These are phyloP conservation scores for Drosophila fulvimacula DNA, from an alignment of 2,888 invertebrate genomes.

Conservation along the genomic window DNA sequence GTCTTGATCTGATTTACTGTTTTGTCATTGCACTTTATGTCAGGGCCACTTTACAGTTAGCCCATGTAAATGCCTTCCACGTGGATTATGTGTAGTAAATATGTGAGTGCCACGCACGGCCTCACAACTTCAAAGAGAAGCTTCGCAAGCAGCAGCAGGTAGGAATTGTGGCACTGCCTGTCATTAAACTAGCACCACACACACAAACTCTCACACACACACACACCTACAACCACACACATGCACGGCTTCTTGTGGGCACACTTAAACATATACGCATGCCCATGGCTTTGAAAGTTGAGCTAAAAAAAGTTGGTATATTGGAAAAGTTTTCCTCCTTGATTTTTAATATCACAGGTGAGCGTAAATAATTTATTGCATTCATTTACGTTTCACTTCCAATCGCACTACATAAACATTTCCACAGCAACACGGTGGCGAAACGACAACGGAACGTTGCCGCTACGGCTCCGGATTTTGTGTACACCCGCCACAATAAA, in stretches of 20 bases:
- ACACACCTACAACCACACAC: neutral
- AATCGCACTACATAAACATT: conserved; percentile 75
- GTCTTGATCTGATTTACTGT: neutral
- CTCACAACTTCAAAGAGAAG: conserved; percentile 67
- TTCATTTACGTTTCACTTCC: conserved; percentile 81
- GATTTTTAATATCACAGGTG: conserved; percentile 83
- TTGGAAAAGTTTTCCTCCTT: conserved; percentile 81
- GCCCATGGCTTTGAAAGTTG: conserved; percentile 63
- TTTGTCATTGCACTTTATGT: conserved; percentile 16
- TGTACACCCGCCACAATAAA: conserved; percentile 66
- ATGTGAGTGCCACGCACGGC: conserved; percentile 35
- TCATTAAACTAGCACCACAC: conserved; percentile 62
- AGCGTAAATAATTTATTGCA: conserved; percentile 82
- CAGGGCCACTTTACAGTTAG: conserved; percentile 20
- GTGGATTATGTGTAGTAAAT: conserved; percentile 48
- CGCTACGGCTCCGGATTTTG: conserved; percentile 55
- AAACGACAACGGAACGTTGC: conserved; percentile 14
- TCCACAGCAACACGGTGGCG: conserved; percentile 34
- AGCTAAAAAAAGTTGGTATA: conserved; percentile 74
- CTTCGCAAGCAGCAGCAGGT: conserved; percentile 4
- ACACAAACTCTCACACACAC: conserved; percentile 12
- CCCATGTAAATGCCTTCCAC: conserved; percentile 28
- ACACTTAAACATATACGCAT: conserved; percentile 26
- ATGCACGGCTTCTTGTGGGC: conserved; percentile 9
- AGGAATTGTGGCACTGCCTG: conserved; percentile 55